Evolutionary conservation across 2,888 invertebrate species (phyloP), one percentile per base, ranked within the genome.

Genomic region (Apamea epomidion): DNA sequence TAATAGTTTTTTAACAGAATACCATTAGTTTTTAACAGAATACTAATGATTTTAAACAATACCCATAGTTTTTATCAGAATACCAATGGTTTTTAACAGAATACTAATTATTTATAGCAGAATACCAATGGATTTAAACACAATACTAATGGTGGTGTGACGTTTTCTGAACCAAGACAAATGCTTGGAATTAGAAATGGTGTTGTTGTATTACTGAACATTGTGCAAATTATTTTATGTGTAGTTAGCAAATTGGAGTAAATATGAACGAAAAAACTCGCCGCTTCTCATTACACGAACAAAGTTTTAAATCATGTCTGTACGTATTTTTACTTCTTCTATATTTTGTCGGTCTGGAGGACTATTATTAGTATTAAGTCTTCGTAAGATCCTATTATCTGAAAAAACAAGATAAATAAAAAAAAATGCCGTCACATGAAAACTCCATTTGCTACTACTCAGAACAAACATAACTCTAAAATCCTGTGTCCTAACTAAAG

Each of bases 401-500:
- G 25, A n/a, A 58, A n/a, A 58, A 12, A 3, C 12, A 25, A 25
- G 25, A 12, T 12, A 58, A 54, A 21, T 48, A 21, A 7, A 54
- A 7, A 54, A 60, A 48, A 14, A 14, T n/a, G 25, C 1, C 58
- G 58, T n/a, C 58, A n/a, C n/a, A n/a, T 21, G 21, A 10, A 62
- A 29, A 70, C 60, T 76, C 42, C 21, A 76, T 54, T 78, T 58
- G n/a, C 29, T 70, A 25, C 21, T 62, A 69, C 14, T 45, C 60
- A 42, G 60, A 64, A 74, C 60, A 68, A 84, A 37, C 12, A 48
- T 80, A n/a, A n/a, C 25, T 60, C 12, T n/a, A 60, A 60, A 60
- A 60, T n/a, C n/a, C 58, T 10, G n/a, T n/a, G 58, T 60, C 12
- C 58, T 60, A 60, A 60, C 58, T n/a, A 60, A n/a, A 60, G 58